phyloP scores from a whole-genome alignment of 2,797 vertebrate species.

The Muscicapa striata region DNA sequence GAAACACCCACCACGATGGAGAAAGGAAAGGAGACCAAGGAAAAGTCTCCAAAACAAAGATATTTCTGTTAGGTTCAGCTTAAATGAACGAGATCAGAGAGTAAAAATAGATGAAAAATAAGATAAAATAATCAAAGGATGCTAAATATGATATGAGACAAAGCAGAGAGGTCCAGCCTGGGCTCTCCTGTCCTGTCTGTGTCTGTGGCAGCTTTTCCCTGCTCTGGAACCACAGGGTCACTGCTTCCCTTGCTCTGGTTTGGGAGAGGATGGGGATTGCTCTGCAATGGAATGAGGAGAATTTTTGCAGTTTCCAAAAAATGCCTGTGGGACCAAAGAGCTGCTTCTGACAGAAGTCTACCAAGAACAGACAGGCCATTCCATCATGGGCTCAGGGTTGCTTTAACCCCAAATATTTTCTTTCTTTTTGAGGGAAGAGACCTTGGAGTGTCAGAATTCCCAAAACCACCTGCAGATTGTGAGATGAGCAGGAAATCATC shows the following conservation, averaged over 20 bases:
- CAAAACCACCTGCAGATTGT: accelerated
- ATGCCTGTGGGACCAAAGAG: background rate
- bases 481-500: background rate
- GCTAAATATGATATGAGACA: background rate
- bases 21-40: background rate
- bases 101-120: background rate
- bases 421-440: background rate
- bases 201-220: background rate
- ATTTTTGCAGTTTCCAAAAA: background rate
- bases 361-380: background rate
- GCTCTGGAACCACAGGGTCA: accelerated
- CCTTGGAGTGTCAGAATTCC: background rate
- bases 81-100: background rate
- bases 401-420: background rate
- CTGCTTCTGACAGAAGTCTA: background rate
- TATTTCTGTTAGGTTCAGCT: background rate
- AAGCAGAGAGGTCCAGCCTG: background rate
- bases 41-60: background rate
- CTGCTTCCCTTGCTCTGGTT: background rate
- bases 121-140: background rate
- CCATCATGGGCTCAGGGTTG: background rate
- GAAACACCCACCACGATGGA: background rate
- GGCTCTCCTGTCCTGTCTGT: background rate
- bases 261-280: background rate
- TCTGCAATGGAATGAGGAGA: background rate